Percentiles rank a stretch among this genome's conserved stretches.
phyloP scores from a whole-genome alignment of 2,797 vertebrate genomes.

The Hemitrygon akajei region DNA sequence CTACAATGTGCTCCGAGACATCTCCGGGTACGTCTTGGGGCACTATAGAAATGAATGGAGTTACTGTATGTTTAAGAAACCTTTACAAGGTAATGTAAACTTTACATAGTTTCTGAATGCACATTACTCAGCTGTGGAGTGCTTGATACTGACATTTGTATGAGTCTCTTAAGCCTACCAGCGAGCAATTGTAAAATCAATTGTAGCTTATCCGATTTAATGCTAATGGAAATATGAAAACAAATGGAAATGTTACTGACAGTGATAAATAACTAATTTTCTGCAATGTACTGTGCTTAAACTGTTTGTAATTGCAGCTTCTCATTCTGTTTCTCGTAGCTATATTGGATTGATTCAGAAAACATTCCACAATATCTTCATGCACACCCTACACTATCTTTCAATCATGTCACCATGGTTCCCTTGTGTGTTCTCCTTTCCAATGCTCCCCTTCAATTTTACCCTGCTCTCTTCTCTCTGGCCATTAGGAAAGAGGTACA shows the following conservation, averaged over 20 bases:
- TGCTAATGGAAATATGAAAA: constrained; percentile 33
- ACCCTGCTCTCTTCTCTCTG: neutral
- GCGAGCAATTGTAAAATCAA: constrained; percentile 26
- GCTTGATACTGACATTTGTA: neutral
- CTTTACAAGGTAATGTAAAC: neutral
- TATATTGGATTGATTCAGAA: neutral
- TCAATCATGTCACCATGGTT: neutral
- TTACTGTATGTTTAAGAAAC: neutral
- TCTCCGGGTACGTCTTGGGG: neutral
- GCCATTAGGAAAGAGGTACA: no score
- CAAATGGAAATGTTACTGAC: constrained; percentile 23
- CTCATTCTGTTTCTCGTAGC: neutral
- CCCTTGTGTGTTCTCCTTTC: neutral
- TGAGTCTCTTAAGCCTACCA: neutral
- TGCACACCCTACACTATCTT: neutral
- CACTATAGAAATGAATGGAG: neutral
- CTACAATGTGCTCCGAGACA: neutral
- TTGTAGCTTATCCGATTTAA: constrained; percentile 23
- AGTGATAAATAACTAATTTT: constrained; percentile 31
- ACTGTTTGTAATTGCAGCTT: constrained; percentile 29
- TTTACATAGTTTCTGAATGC: neutral
- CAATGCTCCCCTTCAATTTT: neutral
- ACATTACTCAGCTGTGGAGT: neutral
- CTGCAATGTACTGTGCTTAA: constrained; percentile 21
- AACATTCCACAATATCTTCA: neutral